These are phyloP conservation scores for Temnopleurus reevesii DNA, from an alignment of 53 echinoderm and acorn worm species.

Conservation along the genomic window DNA sequence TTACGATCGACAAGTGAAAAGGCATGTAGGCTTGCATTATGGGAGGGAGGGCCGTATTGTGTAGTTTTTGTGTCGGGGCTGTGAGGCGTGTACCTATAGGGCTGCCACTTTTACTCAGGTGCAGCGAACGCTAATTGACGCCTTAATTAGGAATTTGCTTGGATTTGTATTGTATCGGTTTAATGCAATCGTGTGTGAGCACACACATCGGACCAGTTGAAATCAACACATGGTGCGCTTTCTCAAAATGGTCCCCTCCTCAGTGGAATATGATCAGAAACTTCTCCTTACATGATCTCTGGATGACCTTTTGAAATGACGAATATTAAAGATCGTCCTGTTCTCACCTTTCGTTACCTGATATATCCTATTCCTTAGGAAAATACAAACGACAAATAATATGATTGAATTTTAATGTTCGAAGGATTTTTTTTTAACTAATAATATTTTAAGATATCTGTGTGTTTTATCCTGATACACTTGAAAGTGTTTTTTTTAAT, in stretches of 20 bases:
- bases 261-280: neutral
- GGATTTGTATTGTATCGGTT: constrained; percentile 47
- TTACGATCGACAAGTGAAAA: constrained; percentile 49
- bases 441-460: no score
- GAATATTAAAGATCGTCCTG: no score
- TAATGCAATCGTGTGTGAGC: constrained; percentile 34
- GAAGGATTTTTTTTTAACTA: no score
- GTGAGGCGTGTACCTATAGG: constrained; percentile 40
- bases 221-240: neutral
- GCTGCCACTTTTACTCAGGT: constrained; percentile 52
- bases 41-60: neutral
- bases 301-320: neutral
- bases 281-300: neutral
- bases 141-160: constrained; percentile 30
- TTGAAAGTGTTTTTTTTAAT: no score
- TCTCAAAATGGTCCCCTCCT: neutral
- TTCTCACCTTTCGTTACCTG: no score
- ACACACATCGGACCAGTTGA: constrained; percentile 6
- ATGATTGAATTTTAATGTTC: no score
- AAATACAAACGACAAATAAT: no score
- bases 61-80: constrained; percentile 33
- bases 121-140: constrained; percentile 41
- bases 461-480: no score
- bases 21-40: constrained; percentile 43
- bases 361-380: no score